Base-by-base conservation (phyloP, 2,113 vertebrate genomes). In the Sinocyclocheilus anshuiensis region DNA sequence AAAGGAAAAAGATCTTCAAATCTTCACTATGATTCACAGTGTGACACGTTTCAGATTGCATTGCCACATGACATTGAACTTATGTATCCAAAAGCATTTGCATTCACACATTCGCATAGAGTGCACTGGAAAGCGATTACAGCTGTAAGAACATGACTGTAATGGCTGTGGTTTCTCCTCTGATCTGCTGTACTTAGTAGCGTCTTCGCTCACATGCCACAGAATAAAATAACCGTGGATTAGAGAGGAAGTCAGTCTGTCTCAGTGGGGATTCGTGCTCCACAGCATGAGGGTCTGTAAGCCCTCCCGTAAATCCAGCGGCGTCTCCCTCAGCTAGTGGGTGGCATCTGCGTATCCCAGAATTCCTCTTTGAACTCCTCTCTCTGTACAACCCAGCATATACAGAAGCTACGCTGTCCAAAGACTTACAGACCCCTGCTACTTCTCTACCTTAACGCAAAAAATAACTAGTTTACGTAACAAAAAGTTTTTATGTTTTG, bases 291-390 rank as follows among this genome's bases (percentile, higher is more conserved):
- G 24, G 53, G 9, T 26, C 22, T 78, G 69, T 84, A 85, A 77
- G 42, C 69, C 24, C 48, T 55, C 42, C 55, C 69, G 16, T 85
- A 86, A 84, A 85, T 85, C 88, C 74, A 55, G 16, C 83, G 26
- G 74, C 1, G 57, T 78, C 22, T 71, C 63, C 65, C 82, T 55
- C 26, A 29, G 48, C 89, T 59, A 55, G 87, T 83, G 42, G 77
- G 81, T 72, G 75, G 63, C 48, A 1, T 79, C 45, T 75, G 75
- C 22, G 20, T 57, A 29, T 79, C 75, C 26, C 84, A 77, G 45
- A 33, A 69, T 33, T 53, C 20, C 42, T 77, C 74, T 79, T 50
- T 71, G 33, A 61, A 88, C 33, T 77, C 29, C 13, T 24, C 20
- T 39, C 20, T 29, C 67, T 50, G 39, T 20, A 50, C 18, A 33